These are phyloP conservation scores for Hydrotaea diabolus DNA, from an alignment of 2,888 invertebrate genomes.

Conservation along the genomic window DNA sequence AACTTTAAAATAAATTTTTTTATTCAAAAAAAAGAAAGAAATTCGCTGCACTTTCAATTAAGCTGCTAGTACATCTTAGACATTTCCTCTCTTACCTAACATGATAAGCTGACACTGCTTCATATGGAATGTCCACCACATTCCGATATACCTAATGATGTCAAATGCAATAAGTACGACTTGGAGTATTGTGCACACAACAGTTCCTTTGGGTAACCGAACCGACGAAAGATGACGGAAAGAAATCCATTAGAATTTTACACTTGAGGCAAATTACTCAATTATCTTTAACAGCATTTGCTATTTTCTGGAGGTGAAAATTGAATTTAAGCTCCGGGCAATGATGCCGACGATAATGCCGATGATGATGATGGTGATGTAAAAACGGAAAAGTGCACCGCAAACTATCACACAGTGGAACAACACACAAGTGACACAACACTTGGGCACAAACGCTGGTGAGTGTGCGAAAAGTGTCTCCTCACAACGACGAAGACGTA, in stretches of 20 bases:
- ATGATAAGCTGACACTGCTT: neutral
- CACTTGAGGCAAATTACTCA: constrained; percentile 64
- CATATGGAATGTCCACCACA: neutral
- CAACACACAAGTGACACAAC: neutral
- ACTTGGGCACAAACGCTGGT: neutral
- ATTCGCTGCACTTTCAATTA: too few relatives aligned
- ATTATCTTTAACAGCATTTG: constrained; percentile 62
- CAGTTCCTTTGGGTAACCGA: neutral
- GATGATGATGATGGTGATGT: constrained; percentile 26
- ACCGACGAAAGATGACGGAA: neutral
- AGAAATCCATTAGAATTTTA: constrained; percentile 54
- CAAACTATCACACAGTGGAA: neutral
- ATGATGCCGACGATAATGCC: constrained; percentile 9
- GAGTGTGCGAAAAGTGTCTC: constrained; percentile 5
- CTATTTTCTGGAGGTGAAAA: constrained; percentile 58
- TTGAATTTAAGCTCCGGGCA: constrained; percentile 60
- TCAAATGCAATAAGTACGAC: neutral
- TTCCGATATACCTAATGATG: neutral
- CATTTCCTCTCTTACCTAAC: neutral
- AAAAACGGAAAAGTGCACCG: constrained; percentile 17
- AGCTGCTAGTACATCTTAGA: too few relatives aligned
- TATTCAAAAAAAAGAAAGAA: too few relatives aligned
- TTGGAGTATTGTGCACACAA: constrained; percentile 1
- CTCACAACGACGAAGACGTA: constrained; percentile 12
- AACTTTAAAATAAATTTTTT: too few relatives aligned